These are phyloP conservation scores for Eupithecia pulchellata DNA, from an alignment of 2,888 invertebrate species.

Conservation along the genomic window DNA sequence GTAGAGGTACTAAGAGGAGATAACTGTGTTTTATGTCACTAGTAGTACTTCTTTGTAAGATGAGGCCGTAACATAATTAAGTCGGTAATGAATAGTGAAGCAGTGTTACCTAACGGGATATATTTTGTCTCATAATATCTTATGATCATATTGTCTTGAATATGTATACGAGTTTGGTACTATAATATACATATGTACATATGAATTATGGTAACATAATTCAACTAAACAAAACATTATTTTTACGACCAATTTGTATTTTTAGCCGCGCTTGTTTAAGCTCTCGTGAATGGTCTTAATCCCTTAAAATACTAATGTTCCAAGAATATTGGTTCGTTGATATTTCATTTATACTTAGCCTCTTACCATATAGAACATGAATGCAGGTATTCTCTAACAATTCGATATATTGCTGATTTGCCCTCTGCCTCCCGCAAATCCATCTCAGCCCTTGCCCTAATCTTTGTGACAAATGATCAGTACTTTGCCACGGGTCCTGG, in stretches of 20 bases:
- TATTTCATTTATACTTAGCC: background rate
- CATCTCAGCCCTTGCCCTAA: conserved; percentile 11
- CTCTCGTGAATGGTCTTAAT: background rate
- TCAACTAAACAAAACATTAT: background rate
- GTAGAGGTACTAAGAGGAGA: background rate
- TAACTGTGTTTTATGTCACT: background rate
- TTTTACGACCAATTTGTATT: background rate
- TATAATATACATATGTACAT: no score
- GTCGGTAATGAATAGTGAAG: background rate
- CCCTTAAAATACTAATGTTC: background rate
- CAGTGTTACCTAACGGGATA: background rate
- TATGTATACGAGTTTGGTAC: no score
- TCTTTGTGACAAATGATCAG: conserved; percentile 35
- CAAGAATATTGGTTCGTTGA: background rate
- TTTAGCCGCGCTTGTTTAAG: background rate
- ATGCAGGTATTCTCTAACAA: background rate
- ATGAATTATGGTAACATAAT: no score
- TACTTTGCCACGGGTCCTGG: conserved; percentile 9
- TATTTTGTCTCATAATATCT: background rate
- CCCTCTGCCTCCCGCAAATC: background rate
- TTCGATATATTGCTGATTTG: background rate
- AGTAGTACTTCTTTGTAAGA: background rate
- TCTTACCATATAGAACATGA: background rate
- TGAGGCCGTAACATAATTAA: background rate
- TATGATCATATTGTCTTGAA: no score